Evolutionary conservation across 2,113 vertebrate species (phyloP), one percentile per base, ranked within the genome.

Genomic region (Pachypanchax playfairii): DNA sequence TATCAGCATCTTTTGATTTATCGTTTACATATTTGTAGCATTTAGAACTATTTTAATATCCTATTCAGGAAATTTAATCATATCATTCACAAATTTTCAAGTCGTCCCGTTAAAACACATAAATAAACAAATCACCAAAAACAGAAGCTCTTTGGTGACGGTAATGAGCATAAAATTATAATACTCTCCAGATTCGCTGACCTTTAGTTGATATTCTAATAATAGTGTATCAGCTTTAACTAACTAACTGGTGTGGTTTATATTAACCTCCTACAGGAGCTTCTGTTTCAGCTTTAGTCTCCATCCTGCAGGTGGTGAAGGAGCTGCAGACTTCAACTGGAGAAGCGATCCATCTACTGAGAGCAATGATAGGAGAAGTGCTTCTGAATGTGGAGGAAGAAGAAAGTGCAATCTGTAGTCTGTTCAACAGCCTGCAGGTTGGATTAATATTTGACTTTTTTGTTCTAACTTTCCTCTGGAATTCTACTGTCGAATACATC

Each of bases 281-380:
- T 50, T 29, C 24, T 9, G 4, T 18, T 1, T 60, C 49, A 42
- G 39, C 24, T 14, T n/a, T 25, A 47, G 22, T 2, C 14, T 50
- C 43, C 17, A 7, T 62, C 15, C 24, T 44, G 60, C 76, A 97
- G 96, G 94, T 94, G 0, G 96, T 97, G 84, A 98, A 97, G 79
- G 95, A 96, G 63, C 92, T 98, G 58, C 96, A 98, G 91, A 94
- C 90, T 0, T 94, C 95, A 56, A 91, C 95, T 0, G 87, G 93
- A 0, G 96, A 98, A 58, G 94, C 95, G 25, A 96, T 96, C 6
- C 65, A 91, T 44, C 91, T 96, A 59, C 92, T 98, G 50, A 96
- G 95, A 75, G 93, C 94, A 8, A 94, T 96, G 95, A 94, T 96
- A 0, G 94, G 95, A 70, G 96, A 98, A 85, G 95, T 99, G 68